phyloP scores from a whole-genome alignment of 2,797 vertebrate genomes.

The Onychomys arenicola region DNA sequence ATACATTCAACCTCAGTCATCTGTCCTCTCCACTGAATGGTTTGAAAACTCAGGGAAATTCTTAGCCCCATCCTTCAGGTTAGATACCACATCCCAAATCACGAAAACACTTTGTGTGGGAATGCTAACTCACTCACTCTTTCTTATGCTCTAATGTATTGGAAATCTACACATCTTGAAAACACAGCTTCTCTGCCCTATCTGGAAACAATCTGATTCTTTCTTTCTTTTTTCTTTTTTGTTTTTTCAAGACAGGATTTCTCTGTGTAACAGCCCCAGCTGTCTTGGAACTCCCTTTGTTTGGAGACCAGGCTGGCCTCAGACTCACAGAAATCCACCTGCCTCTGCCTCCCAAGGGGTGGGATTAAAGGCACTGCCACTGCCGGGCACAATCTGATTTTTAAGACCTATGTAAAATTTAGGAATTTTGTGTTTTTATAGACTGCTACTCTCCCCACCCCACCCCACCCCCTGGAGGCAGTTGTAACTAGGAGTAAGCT shows the following conservation, averaged over 20 bases:
- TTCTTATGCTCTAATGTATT: background rate
- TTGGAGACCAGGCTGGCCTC: background rate
- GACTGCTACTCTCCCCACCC: background rate
- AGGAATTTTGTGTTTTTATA: background rate
- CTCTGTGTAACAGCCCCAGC: background rate
- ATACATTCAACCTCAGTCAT: background rate
- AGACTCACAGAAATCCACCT: background rate
- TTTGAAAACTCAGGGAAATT: background rate
- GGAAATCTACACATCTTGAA: background rate
- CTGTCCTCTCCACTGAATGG: background rate
- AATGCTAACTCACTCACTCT: background rate
- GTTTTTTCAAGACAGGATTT: background rate
- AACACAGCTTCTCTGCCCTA: background rate
- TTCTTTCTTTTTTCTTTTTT: background rate
- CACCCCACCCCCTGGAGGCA: background rate
- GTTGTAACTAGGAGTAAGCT: background rate
- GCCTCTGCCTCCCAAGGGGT: background rate
- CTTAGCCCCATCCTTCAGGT: background rate
- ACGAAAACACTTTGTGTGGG: background rate
- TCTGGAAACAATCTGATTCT: background rate
- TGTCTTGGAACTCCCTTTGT: background rate
- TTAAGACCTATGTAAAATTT: background rate
- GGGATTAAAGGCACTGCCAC: background rate
- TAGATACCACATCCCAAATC: constrained; percentile 1
- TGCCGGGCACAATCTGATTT: background rate